Conservation (phyloP, 1,140 invertebrate genomes). For the Pachyrhynchus sulphureomaculatus region DNA sequence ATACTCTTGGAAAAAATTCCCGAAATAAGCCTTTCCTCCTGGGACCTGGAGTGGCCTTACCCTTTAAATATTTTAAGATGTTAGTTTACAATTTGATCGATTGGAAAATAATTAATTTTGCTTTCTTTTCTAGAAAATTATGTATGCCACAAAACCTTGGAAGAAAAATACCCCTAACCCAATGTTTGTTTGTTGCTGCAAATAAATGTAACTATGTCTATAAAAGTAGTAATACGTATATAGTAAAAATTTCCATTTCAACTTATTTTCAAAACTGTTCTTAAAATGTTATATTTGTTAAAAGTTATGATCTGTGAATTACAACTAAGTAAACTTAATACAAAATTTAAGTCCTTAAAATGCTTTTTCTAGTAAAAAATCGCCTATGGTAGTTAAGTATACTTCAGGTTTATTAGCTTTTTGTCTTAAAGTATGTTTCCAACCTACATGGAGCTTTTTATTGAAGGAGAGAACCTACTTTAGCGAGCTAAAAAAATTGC, state of each 20-base stretch:
- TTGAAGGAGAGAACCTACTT: too few species aligned
- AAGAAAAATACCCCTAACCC: neutral
- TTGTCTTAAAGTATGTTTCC: too few species aligned
- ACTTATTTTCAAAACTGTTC: neutral
- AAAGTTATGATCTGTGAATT: neutral
- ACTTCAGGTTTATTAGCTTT: too few species aligned
- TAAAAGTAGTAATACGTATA: neutral
- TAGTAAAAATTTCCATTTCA: neutral
- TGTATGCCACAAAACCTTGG: neutral
- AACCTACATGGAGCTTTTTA: too few species aligned
- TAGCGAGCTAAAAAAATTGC: too few species aligned
- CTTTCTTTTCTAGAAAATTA: neutral
- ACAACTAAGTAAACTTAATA: too few species aligned
- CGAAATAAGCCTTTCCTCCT: too few species aligned
- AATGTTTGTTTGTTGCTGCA: constrained; percentile 13
- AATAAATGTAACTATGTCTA: constrained; percentile 20
- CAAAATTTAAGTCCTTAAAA: neutral
- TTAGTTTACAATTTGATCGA: too few species aligned
- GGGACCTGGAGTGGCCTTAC: too few species aligned
- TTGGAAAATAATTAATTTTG: neutral
- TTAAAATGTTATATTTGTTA: neutral
- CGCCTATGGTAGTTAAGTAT: constrained; percentile 10
- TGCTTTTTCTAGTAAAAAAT: neutral
- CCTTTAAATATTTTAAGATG: neutral
- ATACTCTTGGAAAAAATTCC: too few species aligned